These are phyloP conservation scores for Drosophila dunni DNA, from an alignment of 1,140 invertebrate species.

Conservation along the genomic window DNA sequence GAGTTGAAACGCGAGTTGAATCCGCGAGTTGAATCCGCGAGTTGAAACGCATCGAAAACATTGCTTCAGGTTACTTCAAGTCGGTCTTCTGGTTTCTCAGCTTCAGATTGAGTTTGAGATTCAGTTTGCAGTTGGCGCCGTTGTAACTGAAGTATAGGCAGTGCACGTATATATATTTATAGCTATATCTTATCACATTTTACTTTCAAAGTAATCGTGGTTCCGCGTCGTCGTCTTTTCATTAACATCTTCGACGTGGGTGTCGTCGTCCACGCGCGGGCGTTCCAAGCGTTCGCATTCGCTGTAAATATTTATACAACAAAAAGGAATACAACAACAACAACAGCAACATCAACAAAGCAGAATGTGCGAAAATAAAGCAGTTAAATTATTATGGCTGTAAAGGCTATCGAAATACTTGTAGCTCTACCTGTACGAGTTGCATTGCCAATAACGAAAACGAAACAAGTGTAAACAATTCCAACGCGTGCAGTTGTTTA, in stretches of 20 bases:
- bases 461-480: conserved; percentile 59
- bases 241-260: conserved; percentile 51
- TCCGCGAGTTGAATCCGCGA: conserved; percentile 9
- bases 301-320: conserved; percentile 53
- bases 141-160: conserved; percentile 11
- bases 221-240: conserved; percentile 29
- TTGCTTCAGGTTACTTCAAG: too few species aligned
- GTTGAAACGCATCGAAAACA: not conserved
- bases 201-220: conserved; percentile 47
- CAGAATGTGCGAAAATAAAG: conserved; percentile 44
- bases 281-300: conserved; percentile 25
- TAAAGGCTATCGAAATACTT: conserved; percentile 36
- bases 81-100: conserved; percentile 1
- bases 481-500: conserved; percentile 70
- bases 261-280: conserved; percentile 45
- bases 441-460: conserved; percentile 26
- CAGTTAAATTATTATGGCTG: conserved; percentile 59
- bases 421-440: conserved; percentile 10
- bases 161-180: not conserved
- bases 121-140: not conserved
- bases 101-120: conserved; percentile 1
- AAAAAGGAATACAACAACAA: conserved; percentile 2
- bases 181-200: conserved; percentile 37
- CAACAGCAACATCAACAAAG: conserved; percentile 3
- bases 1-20: conserved; percentile 2